A percentile compares a stretch with the other conserved stretches of the same genome.
Evolutionary conservation across 2,888 invertebrate genomes (phyloP).

Genomic region (Teinopalpus imperialis): DNA sequence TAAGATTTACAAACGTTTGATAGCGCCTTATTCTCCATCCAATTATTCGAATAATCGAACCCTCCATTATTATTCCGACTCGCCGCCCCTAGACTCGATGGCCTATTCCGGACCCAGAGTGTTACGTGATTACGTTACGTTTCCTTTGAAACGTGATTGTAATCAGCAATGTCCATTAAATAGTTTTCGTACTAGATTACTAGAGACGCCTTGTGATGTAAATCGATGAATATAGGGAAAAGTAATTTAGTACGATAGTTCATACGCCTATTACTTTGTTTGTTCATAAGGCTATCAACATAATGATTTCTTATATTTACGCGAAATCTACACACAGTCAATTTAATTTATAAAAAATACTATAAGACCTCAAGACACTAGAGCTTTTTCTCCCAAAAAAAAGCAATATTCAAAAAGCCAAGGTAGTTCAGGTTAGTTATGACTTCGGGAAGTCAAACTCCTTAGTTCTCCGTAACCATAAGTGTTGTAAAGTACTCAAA

Average conservation of each 20-base stretch:
- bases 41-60: constrained; percentile 24
- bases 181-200: constrained; percentile 20
- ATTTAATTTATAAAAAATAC: no score
- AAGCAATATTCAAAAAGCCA: no score
- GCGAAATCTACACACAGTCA: no score
- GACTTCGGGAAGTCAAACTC: no score
- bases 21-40: constrained; percentile 21
- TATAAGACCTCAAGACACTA: no score
- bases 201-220: constrained; percentile 5
- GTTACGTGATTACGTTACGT: constrained; percentile 25
- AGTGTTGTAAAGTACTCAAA: no score
- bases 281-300: no score
- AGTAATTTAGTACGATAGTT: neutral
- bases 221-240: constrained; percentile 5
- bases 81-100: constrained; percentile 18
- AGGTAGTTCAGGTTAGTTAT: no score
- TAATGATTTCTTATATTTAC: no score
- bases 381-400: no score
- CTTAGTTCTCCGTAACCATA: no score
- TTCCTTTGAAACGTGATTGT: constrained; percentile 26
- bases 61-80: constrained; percentile 24
- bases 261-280: no score
- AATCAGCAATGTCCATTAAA: constrained; percentile 25
- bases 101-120: constrained; percentile 17
- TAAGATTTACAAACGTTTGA: constrained; percentile 15